A percentile compares a stretch with the other conserved stretches of the same genome.
phyloP scores from a whole-genome alignment of 2,888 invertebrate genomes.

The Tholera decimalis region DNA sequence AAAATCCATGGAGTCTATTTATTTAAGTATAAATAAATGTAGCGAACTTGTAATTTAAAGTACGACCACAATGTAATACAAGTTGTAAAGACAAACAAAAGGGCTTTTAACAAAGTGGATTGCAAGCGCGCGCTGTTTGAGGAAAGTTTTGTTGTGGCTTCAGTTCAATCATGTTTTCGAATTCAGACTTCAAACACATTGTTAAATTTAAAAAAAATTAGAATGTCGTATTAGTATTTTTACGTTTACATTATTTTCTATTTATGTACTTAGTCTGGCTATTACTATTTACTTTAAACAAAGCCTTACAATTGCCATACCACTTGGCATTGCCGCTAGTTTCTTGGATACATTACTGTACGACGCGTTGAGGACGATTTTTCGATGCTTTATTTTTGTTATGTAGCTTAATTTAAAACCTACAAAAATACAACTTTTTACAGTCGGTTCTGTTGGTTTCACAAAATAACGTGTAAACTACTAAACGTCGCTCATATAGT shows the following conservation, averaged over 20 bases:
- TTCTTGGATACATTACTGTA: no score
- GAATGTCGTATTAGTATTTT: no score
- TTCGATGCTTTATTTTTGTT: no score
- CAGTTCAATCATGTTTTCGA: slow-evolving; percentile 37
- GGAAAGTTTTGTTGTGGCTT: slow-evolving; percentile 51
- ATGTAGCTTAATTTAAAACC: no score
- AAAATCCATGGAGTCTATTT: background rate
- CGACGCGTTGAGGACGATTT: no score
- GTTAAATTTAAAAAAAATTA: no score
- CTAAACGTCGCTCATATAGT: background rate
- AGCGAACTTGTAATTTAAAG: slow-evolving; percentile 35
- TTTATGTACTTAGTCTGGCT: no score
- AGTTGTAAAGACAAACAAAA: slow-evolving; percentile 36
- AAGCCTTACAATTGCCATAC: no score
- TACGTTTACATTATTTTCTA: no score
- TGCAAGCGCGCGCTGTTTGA: slow-evolving; percentile 35
- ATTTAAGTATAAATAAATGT: slow-evolving; percentile 10
- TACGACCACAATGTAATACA: slow-evolving; percentile 37
- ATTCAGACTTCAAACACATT: slow-evolving; percentile 15
- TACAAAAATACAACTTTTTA: slow-evolving; percentile 8
- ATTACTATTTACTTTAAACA: no score
- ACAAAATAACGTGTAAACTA: background rate
- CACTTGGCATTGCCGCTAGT: no score
- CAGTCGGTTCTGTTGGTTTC: slow-evolving; percentile 2
- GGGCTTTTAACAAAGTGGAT: slow-evolving; percentile 44